These are phyloP conservation scores for Tapirus terrestris DNA, from an alignment of 2,113 vertebrate species.

Conservation along the genomic window DNA sequence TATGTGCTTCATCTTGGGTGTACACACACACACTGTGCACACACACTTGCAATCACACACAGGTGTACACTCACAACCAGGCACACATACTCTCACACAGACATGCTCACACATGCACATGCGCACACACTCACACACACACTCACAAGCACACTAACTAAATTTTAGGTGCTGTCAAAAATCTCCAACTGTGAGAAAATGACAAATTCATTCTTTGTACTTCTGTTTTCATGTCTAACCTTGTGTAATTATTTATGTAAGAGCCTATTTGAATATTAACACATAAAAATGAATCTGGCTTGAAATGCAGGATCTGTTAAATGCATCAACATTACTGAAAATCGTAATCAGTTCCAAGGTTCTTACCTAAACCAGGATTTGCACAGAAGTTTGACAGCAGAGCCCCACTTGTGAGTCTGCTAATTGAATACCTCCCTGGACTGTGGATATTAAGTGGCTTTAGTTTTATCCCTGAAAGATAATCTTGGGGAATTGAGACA, in stretches of 20 bases:
- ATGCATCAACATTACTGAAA: neutral
- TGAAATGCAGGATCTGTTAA: constrained; percentile 19
- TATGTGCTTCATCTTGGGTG: neutral
- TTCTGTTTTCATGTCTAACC: constrained; percentile 35
- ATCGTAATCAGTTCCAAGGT: neutral
- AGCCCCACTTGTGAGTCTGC: neutral
- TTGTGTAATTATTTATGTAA: constrained; percentile 30
- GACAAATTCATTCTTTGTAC: neutral
- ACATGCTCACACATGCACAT: neutral
- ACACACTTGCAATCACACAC: neutral
- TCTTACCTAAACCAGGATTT: neutral
- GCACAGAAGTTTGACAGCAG: neutral
- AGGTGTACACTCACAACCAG: neutral
- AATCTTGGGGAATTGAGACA: constrained; percentile 27
- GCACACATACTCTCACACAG: neutral
- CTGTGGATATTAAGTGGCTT: constrained; percentile 3
- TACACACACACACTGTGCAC: neutral
- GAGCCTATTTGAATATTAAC: constrained; percentile 41
- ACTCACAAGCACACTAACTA: neutral
- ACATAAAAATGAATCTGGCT: constrained; percentile 39
- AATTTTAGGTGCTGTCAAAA: constrained; percentile 15
- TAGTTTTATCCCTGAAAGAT: constrained; percentile 18
- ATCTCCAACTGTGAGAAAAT: constrained; percentile 30
- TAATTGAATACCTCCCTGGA: neutral
- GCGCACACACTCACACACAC: neutral